Percentiles rank a stretch among this genome's conserved stretches.
phyloP scores from a whole-genome alignment of 2,888 invertebrate genomes.

The Stegophylla sp. region DNA sequence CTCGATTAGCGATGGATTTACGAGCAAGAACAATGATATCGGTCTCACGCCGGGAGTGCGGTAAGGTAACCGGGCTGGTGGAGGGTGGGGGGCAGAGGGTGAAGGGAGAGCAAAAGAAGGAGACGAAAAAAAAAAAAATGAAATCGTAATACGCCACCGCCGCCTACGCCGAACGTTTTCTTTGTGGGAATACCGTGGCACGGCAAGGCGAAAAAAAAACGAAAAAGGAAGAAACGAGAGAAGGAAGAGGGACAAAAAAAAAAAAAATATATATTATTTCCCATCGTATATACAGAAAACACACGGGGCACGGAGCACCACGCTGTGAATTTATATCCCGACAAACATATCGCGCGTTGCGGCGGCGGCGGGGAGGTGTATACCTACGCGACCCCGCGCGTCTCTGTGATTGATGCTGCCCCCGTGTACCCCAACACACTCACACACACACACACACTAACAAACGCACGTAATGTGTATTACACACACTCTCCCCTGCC shows the following conservation, averaged over 20 bases:
- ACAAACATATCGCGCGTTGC: conserved; percentile 29
- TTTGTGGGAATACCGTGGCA: conserved; percentile 31
- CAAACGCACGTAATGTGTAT: neutral
- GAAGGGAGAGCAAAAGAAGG: no score
- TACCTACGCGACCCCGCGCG: neutral
- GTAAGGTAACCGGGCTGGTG: neutral
- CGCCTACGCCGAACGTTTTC: conserved; percentile 7
- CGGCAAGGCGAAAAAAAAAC: neutral
- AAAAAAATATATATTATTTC: conserved; percentile 36
- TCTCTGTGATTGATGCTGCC: conserved; percentile 47
- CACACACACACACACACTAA: neutral
- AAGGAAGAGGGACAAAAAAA: conserved; percentile 28
- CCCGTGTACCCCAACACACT: neutral
- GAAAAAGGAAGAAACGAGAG: conserved; percentile 19
- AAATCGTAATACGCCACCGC: neutral
- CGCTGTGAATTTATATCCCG: conserved; percentile 48
- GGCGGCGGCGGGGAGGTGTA: neutral
- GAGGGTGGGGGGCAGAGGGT: no score
- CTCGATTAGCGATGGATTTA: conserved; percentile 42
- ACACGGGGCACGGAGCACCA: conserved; percentile 22
- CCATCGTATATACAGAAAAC: conserved; percentile 25
- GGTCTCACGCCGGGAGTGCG: neutral
- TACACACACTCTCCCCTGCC: neutral
- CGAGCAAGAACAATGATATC: conserved; percentile 48
- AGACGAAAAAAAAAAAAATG: neutral